Base-by-base conservation (phyloP, 2,888 invertebrate species). In the Pollenia angustigena region DNA sequence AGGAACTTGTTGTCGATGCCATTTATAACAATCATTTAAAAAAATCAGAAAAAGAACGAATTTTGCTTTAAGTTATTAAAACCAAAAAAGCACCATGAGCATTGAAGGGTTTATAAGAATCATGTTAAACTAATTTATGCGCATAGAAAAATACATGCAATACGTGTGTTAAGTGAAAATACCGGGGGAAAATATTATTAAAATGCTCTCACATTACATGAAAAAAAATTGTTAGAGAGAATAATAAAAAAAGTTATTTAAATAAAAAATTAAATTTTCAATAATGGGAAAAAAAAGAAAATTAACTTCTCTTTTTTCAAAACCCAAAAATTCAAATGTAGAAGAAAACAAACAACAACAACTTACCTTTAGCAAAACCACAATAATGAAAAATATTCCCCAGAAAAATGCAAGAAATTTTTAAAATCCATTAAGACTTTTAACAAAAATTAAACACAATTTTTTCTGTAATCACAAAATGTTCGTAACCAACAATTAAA, bases 241-340 rank as follows among this genome's bases (percentile, higher is more conserved):
- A 46, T 78, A 56, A 48, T 60, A 23, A 58, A 52, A n/a, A 58
- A 68, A 78, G 18, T 56, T 42, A 50, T 69, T 23, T 8, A 7
- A 40, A 68, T 14, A 12, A 50, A 0, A 64, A n/a, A n/a, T 4
- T 9, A 32, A 48, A 56, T 56, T 32, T 11, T 10, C 16, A 46
- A 10, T 4, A n/a, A 14, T 46, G n/a, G n/a, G n/a, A 16, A 32
- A 48, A n/a, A 40, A 18, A 32, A 48, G 2, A 40, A 40, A 78
- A 60, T 2, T 0, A 11, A 42, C 8, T 10, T 8, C 10, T 18
- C 12, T 16, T 44, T 64, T 42, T n/a, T 16, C 42, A 8, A 7
- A 7, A 3, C 2, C n/a, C 56, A 11, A 10, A 56, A 23, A 0
- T 32, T 42, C 44, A 64, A 32, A 58, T 14, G 12, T 23, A n/a